Evolutionary conservation across 2,797 vertebrate genomes (phyloP).

Genomic region (Sphaeramia orbicularis): DNA sequence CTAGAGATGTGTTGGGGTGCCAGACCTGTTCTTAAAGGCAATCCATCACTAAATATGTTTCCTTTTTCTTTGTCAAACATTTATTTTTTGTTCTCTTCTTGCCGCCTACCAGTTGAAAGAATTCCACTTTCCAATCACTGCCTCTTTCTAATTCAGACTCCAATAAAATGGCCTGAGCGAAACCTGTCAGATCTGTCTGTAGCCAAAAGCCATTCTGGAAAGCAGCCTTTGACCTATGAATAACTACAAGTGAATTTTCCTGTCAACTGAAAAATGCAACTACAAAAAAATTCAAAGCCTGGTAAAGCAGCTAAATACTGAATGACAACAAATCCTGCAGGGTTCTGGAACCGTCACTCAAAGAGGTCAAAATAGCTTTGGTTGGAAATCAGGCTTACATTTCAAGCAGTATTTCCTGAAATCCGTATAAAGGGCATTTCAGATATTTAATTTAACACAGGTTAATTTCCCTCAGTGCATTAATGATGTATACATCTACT

Average conservation of each 20-base stretch:
- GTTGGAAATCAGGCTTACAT: neutral
- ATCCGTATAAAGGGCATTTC: neutral
- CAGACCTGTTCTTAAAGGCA: too few relatives aligned
- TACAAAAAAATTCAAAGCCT: constrained; percentile 7
- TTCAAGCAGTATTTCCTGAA: neutral
- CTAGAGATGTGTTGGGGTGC: too few relatives aligned
- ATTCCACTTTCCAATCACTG: too few relatives aligned
- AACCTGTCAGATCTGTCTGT: neutral
- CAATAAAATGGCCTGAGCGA: neutral
- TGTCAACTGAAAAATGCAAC: neutral
- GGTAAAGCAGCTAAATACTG: neutral
- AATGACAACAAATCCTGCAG: constrained; percentile 6
- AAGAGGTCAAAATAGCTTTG: too few relatives aligned
- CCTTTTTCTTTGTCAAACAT: neutral
- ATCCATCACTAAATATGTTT: neutral
- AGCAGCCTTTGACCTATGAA: neutral
- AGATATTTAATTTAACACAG: neutral
- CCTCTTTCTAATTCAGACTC: neutral
- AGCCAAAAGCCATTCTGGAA: neutral
- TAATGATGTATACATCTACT: too few relatives aligned
- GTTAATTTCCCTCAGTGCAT: too few relatives aligned
- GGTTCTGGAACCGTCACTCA: too few relatives aligned
- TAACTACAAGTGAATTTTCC: neutral
- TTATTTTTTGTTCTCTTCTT: neutral
- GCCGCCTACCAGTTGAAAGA: neutral